A percentile compares a stretch with the other conserved stretches of the same genome.
phyloP scores from a whole-genome alignment of 2,113 vertebrate species.

The Lophotis ruficrista region DNA sequence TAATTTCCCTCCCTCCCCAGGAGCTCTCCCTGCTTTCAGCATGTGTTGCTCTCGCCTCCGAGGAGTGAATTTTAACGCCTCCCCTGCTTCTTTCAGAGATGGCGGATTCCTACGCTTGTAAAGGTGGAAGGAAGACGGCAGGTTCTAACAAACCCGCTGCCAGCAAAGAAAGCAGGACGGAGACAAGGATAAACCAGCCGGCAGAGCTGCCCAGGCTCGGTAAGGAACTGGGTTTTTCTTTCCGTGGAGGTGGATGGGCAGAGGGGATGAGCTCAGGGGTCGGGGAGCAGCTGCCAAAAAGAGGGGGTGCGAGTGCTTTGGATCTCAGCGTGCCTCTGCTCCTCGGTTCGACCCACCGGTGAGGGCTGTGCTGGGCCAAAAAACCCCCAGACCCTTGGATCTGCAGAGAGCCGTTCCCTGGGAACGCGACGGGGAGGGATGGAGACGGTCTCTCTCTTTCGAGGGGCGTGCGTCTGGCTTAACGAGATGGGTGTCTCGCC shows the following conservation, averaged over 20 bases:
- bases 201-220: constrained; percentile 83
- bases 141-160: constrained; percentile 79
- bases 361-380: neutral
- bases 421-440: neutral
- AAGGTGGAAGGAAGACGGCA: constrained; percentile 84
- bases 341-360: fast-evolving
- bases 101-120: constrained; percentile 85
- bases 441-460: neutral
- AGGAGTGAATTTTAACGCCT: constrained; percentile 13
- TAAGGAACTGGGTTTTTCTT: constrained; percentile 68
- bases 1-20: constrained; percentile 1
- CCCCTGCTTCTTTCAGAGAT: constrained; percentile 79
- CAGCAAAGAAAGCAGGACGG: constrained; percentile 80
- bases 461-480: neutral
- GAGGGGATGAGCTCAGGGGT: neutral
- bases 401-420: neutral
- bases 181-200: constrained; percentile 72
- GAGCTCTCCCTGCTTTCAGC: neutral
- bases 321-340: neutral
- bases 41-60: neutral
- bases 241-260: fast-evolving
- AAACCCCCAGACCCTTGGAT: neutral
- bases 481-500: constrained; percentile 10
- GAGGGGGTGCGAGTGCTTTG: fast-evolving
- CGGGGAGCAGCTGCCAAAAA: fast-evolving